A percentile compares a stretch with the other conserved stretches of the same genome.
Evolutionary conservation across 2,113 vertebrate genomes (phyloP).

Genomic region (Isichthys henryi): DNA sequence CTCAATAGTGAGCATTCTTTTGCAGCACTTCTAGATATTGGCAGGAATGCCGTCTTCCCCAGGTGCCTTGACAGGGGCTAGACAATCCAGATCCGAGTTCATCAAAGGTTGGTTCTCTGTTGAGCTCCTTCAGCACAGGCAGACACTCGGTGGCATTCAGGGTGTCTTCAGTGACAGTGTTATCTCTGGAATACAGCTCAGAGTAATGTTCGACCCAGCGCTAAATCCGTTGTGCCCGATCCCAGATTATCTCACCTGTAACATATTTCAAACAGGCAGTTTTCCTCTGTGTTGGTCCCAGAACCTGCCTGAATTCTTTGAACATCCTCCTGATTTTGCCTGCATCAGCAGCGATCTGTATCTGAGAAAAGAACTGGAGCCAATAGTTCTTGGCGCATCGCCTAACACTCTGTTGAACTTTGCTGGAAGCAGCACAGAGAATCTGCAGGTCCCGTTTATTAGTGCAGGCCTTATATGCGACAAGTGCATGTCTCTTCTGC

Average conservation of each 20-base stretch:
- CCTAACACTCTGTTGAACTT: not conserved
- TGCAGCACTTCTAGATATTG: not conserved
- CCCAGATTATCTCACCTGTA: not conserved
- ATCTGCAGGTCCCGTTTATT: not conserved
- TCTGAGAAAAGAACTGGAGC: not conserved
- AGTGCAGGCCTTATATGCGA: not conserved
- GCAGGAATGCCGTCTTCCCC: not conserved
- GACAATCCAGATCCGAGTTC: not conserved
- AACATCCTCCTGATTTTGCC: not conserved
- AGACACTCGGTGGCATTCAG: not conserved
- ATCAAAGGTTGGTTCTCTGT: not conserved
- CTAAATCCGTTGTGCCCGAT: not conserved
- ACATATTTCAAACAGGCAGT: not conserved
- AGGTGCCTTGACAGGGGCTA: not conserved
- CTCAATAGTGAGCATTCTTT: not conserved
- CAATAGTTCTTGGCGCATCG: not conserved
- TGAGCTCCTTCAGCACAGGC: not conserved
- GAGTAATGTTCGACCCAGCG: not conserved
- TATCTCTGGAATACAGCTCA: not conserved
- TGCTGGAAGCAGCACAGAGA: not conserved
- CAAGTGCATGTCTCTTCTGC: not conserved
- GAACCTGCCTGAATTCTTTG: not conserved
- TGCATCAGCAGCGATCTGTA: not conserved
- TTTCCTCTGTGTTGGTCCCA: not conserved
- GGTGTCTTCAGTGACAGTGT: not conserved